A percentile compares a stretch with the other conserved stretches of the same genome.
These are phyloP conservation scores for Euphydryas editha DNA, from an alignment of 2,888 invertebrate species.

Conservation along the genomic window DNA sequence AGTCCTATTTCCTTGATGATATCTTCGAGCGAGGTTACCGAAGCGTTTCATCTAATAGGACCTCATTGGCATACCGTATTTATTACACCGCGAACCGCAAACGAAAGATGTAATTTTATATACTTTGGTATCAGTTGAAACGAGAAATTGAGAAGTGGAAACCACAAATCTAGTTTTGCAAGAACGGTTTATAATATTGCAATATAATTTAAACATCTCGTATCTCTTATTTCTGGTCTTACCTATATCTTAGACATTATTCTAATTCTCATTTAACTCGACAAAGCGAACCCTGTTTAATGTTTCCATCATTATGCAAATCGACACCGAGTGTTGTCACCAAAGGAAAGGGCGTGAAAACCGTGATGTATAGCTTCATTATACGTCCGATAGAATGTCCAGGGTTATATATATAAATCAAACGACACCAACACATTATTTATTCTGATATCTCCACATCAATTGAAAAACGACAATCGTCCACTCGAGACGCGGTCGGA, in stretches of 20 bases:
- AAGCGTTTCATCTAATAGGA: conserved; percentile 23
- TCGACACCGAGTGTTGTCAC: conserved; percentile 47
- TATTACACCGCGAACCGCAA: conserved; percentile 29
- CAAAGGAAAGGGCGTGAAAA: conserved; percentile 57
- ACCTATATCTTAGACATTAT: conserved; percentile 2
- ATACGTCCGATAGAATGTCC: conserved; percentile 54
- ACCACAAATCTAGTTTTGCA: conserved; percentile 44
- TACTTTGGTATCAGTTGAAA: conserved; percentile 34
- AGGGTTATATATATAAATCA: conserved; percentile 60
- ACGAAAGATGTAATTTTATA: conserved; percentile 46
- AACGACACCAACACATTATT: conserved; percentile 63
- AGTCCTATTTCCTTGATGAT: conserved; percentile 20
- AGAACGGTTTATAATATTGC: conserved; percentile 21
- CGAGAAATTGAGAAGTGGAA: conserved; percentile 40
- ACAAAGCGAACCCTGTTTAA: conserved; percentile 19
- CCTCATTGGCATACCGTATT: conserved; percentile 26
- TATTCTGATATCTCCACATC: conserved; percentile 61
- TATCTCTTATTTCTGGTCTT: conserved; percentile 8
- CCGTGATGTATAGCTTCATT: conserved; percentile 55
- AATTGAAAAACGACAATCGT: conserved; percentile 57
- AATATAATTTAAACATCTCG: conserved; percentile 12
- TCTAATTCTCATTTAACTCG: neutral
- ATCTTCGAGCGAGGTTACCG: conserved; percentile 21
- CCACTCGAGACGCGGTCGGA: conserved; percentile 71
- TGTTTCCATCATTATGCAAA: conserved; percentile 69